phyloP scores from a whole-genome alignment of 2,797 vertebrate species.

The Acropternis orthonyx region DNA sequence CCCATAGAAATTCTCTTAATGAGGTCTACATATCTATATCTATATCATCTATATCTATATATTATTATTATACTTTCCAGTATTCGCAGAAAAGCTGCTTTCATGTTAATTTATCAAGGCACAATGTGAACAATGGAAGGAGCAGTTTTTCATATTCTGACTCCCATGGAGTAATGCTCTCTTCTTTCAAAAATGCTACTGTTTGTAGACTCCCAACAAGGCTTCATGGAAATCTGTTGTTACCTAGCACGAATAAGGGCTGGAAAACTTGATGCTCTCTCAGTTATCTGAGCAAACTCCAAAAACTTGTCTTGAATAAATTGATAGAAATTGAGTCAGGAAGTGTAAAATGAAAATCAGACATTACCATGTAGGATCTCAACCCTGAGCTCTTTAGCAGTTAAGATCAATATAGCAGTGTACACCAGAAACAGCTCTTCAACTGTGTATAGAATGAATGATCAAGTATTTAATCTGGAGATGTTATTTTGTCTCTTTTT shows the following conservation, averaged over 20 bases:
- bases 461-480: background rate
- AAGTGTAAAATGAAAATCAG: background rate
- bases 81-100: background rate
- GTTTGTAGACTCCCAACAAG: background rate
- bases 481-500: background rate
- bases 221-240: background rate
- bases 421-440: background rate
- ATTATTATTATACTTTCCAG: background rate
- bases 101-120: background rate
- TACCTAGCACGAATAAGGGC: background rate
- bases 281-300: background rate
- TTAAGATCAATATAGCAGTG: background rate
- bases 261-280: background rate
- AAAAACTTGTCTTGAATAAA: background rate
- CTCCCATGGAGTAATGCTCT: background rate
- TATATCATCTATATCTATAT: too few species aligned
- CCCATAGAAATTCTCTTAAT: background rate
- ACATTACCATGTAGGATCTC: background rate
- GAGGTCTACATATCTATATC: background rate
- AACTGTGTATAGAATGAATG: background rate
- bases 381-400: background rate
- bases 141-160: background rate
- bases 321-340: background rate
- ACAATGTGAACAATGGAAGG: background rate
- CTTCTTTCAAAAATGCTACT: background rate